Percentiles rank a stretch among this genome's conserved stretches.
phyloP scores from a whole-genome alignment of 2,113 vertebrate species.

The Cheilinus undulatus region DNA sequence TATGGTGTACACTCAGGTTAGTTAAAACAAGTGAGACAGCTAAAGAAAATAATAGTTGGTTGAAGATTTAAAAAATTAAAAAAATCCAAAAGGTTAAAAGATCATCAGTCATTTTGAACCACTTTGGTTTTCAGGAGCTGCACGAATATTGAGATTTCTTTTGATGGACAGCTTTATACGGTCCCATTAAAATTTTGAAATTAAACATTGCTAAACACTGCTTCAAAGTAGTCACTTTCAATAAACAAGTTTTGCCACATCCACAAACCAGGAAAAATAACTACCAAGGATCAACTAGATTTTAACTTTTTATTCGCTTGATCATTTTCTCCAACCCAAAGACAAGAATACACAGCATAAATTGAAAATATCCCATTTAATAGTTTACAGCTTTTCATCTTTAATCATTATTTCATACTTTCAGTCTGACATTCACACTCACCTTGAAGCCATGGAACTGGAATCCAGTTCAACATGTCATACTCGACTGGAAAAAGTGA shows the following conservation, averaged over 20 bases:
- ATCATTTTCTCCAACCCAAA: constrained; percentile 97
- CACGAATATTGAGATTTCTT: too few relatives aligned
- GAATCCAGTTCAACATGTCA: constrained; percentile 75
- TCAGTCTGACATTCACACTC: constrained; percentile 82
- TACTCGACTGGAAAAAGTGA: constrained; percentile 55
- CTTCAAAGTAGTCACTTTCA: too few relatives aligned
- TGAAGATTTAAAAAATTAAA: too few relatives aligned
- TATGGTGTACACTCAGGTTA: too few relatives aligned
- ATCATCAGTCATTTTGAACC: too few relatives aligned
- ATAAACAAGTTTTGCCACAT: neutral
- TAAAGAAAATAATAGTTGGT: too few relatives aligned
- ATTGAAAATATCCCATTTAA: constrained; percentile 97
- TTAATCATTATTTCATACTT: constrained; percentile 75
- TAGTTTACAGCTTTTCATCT: constrained; percentile 90
- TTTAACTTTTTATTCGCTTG: constrained; percentile 89
- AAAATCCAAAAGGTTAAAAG: too few relatives aligned
- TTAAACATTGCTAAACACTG: too few relatives aligned
- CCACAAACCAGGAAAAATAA: constrained; percentile 48
- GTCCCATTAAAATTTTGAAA: too few relatives aligned
- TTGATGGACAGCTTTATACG: too few relatives aligned
- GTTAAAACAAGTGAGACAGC: too few relatives aligned
- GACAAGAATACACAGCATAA: constrained; percentile 98
- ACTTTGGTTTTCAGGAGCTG: too few relatives aligned
- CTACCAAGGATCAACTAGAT: constrained; percentile 40
- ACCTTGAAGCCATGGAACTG: constrained; percentile 76